Conservation (phyloP, 2,888 invertebrate species). For the Platerodrilus igneus region DNA sequence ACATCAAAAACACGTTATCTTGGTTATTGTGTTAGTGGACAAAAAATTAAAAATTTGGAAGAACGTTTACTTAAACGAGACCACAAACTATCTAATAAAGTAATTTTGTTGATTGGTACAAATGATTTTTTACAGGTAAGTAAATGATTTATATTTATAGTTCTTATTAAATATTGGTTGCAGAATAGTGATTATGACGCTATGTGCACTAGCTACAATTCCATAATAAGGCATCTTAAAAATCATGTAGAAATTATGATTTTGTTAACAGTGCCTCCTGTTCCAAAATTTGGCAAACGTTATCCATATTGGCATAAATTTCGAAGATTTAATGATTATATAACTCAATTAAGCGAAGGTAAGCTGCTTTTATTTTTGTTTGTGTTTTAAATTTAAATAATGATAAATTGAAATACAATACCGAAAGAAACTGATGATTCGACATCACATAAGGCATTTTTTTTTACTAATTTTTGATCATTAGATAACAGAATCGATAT, state of each 20-base stretch:
- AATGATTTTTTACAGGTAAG: slow-evolving; percentile 18
- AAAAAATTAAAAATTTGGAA: slow-evolving; percentile 13
- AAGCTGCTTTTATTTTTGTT: too few species aligned
- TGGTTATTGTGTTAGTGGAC: slow-evolving; percentile 21
- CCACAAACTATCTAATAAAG: slow-evolving; percentile 6
- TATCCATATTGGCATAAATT: not conserved
- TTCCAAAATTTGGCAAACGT: slow-evolving; percentile 8
- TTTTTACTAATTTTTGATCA: too few species aligned
- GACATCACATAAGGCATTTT: too few species aligned
- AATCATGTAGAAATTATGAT: slow-evolving; percentile 5
- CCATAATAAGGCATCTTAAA: slow-evolving; percentile 10
- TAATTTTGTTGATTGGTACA: slow-evolving; percentile 19
- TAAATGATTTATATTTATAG: not conserved
- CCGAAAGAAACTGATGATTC: too few species aligned
- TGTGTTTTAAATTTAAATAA: too few species aligned
- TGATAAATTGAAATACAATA: too few species aligned
- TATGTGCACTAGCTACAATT: slow-evolving; percentile 5
- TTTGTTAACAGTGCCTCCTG: slow-evolving; percentile 18
- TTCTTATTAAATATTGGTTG: slow-evolving; percentile 2
- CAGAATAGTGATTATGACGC: not conserved
- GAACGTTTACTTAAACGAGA: slow-evolving; percentile 4
- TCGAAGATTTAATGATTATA: slow-evolving; percentile 7
- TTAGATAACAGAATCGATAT: too few species aligned
- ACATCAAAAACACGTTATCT: slow-evolving; percentile 6
- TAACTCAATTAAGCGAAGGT: too few species aligned